Base-by-base conservation (phyloP, 2,797 vertebrate genomes). In the Siniperca obscura region DNA sequence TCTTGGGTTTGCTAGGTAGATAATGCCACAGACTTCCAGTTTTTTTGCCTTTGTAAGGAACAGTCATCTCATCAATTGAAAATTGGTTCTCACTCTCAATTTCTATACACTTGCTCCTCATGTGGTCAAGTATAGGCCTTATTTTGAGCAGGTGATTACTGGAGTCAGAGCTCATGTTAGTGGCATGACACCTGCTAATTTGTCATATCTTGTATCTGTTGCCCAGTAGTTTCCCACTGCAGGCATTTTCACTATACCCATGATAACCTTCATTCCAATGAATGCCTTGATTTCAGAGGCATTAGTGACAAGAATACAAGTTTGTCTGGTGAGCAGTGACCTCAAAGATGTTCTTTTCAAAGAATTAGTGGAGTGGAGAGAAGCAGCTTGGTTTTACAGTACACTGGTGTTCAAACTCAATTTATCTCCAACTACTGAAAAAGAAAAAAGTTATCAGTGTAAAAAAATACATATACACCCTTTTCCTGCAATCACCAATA, bases 41-140 rank as follows among this genome's bases (percentile, higher is more conserved):
- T 70, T 53, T 69, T 25, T 70, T 42, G 0, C n/a, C 22, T 64
- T 62, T 74, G 22, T 55, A 74, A 53, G n/a, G 46, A 50, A 64
- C 50, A 36, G 44, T 56, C 16, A 66, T 56, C 13, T 75, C 38
- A 40, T 44, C 48, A 42, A 17, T 21, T 21, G 36, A 42, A 34
- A 65, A 64, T 40, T 65, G 34, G 27, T 62, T 62, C 22, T 74
- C 13, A 46, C 56, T 61, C 7, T 52, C 57, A 25, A 12, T 53
- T 64, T 64, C 34, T 14, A 40, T 38, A 27, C 46, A 53, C 46
- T 53, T 52, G 27, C 21, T 53, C 60, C 27, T 53, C 30, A 55
- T 53, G 34, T 74, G 17, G 48, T 74, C 59, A 53, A 74, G 48
- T 22, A 52, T 9, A 74, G 71, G 42, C 56, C 57, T 53, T 27